Base-by-base conservation (phyloP, 1,140 invertebrate genomes). In the Lepidostoma basale region DNA sequence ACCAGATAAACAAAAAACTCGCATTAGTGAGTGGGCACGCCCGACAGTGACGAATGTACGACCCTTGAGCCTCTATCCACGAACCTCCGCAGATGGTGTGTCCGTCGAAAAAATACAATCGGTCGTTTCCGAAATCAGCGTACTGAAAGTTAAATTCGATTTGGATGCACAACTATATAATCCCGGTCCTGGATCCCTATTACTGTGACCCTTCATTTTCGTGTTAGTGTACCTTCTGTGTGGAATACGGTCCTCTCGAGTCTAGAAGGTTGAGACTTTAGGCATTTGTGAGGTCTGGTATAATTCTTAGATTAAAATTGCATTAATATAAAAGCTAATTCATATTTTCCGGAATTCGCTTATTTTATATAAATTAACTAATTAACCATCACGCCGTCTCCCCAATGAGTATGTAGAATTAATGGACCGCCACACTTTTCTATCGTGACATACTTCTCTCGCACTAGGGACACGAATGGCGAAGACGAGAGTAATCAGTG, bases 241-340 rank as follows among this genome's bases (percentile, higher is more conserved):
- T n/a, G n/a, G n/a, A n/a, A n/a, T n/a, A 30, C 30, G 47, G 25
- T 58, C 44, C 16, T 9, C 25, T 30, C 16, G 3, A 14, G n/a
- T 54, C 22, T 14, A 6, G 30, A 54, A 14, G 1, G 33, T 54
- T 28, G 62, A 47, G 66, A 66, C 54, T 47, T 39, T 23, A 59
- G 60, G 47, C 14, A 45, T 63, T 66, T 56, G 59, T 58, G 67
- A 63, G 45, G 69, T 44, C 60, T 49, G 65, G 64, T 68, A 68
- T 67, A 65, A 72, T 72, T 72, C 30, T n/a, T 20, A 62, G 69
- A 72, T 68, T 72, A 72, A 72, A 72, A 33, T 72, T 66, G 33
- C 69, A 72, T 72, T 72, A 72, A 62, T 52, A 52, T 45, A 58
- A 67, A 59, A 49, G 40, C 30, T 40, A 36, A 33, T 60, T 40